Evolutionary conservation across 2,888 invertebrate species (phyloP).

Genomic region (Trilocha varians): DNA sequence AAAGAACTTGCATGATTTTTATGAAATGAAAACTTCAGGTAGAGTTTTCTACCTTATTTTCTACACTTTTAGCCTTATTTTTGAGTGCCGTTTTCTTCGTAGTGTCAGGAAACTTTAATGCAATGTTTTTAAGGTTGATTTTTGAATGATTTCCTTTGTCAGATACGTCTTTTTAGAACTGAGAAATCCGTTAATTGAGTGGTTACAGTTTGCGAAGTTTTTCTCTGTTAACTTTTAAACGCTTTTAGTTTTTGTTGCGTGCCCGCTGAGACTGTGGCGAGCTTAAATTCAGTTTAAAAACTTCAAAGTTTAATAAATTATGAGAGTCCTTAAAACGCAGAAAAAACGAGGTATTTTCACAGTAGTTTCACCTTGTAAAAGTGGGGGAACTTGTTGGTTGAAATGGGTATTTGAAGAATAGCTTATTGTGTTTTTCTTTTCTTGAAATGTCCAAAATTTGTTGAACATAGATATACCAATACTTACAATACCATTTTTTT

Average conservation of each 20-base stretch:
- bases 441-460: too few species aligned
- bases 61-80: not conserved
- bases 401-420: too few species aligned
- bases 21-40: not conserved
- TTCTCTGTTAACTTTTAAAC: slow-evolving; percentile 8
- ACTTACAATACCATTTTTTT: too few species aligned
- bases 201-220: slow-evolving; percentile 8
- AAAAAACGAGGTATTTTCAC: too few species aligned
- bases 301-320: not conserved
- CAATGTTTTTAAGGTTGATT: not conserved
- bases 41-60: not conserved
- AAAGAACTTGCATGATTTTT: not conserved
- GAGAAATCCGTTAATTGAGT: slow-evolving; percentile 5
- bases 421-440: too few species aligned
- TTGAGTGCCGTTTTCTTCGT: not conserved
- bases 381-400: too few species aligned
- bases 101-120: not conserved
- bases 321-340: not conserved
- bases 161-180: not conserved
- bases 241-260: slow-evolving; percentile 5
- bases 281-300: not conserved
- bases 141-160: not conserved
- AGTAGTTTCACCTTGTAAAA: too few species aligned
- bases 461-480: too few species aligned
- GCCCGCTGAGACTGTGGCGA: not conserved